These are phyloP conservation scores for Drosophila dives DNA, from an alignment of 2,888 invertebrate genomes.

Conservation along the genomic window DNA sequence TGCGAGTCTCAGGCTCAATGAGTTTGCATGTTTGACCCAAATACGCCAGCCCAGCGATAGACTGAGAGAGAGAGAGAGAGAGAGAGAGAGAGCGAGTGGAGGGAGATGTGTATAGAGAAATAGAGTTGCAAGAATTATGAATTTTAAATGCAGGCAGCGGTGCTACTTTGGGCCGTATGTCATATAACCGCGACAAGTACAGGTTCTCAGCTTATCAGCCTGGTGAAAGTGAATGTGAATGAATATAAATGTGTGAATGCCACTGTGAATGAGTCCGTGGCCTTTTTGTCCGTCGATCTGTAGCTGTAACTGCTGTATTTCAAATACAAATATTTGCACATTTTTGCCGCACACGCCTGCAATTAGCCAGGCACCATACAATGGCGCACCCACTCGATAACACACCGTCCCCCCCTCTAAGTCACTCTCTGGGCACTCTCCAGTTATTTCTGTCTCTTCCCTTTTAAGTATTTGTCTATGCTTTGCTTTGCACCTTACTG, in stretches of 20 bases:
- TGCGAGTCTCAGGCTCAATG: slow-evolving; percentile 54
- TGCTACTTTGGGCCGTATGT: slow-evolving; percentile 14
- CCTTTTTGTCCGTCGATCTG: slow-evolving; percentile 34
- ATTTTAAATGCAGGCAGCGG: slow-evolving; percentile 43
- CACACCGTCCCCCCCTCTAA: neutral
- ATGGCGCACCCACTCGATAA: slow-evolving; percentile 24
- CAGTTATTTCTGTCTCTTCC: slow-evolving; percentile 7
- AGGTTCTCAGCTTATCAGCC: slow-evolving; percentile 64
- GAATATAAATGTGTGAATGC: slow-evolving; percentile 4
- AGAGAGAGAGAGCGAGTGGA: slow-evolving; percentile 21
- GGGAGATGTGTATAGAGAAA: slow-evolving; percentile 13
- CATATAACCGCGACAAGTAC: slow-evolving; percentile 24
- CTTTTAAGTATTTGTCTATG: slow-evolving; percentile 36
- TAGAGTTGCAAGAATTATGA: slow-evolving; percentile 47
- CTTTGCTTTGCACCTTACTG: slow-evolving; percentile 51
- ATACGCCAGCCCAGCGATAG: slow-evolving; percentile 49
- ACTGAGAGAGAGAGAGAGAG: slow-evolving; percentile 19
- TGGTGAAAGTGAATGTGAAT: slow-evolving; percentile 73
- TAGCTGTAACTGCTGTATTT: slow-evolving; percentile 28
- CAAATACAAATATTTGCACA: slow-evolving; percentile 38
- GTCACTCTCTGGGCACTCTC: neutral
- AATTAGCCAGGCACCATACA: slow-evolving; percentile 57
- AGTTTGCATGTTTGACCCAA: slow-evolving; percentile 80
- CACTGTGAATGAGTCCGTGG: slow-evolving; percentile 60
- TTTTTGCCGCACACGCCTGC: slow-evolving; percentile 40